Evolutionary conservation across 2,113 vertebrate species (phyloP), one percentile per base, ranked within the genome.

Genomic region (Tricholaema leucomelas): DNA sequence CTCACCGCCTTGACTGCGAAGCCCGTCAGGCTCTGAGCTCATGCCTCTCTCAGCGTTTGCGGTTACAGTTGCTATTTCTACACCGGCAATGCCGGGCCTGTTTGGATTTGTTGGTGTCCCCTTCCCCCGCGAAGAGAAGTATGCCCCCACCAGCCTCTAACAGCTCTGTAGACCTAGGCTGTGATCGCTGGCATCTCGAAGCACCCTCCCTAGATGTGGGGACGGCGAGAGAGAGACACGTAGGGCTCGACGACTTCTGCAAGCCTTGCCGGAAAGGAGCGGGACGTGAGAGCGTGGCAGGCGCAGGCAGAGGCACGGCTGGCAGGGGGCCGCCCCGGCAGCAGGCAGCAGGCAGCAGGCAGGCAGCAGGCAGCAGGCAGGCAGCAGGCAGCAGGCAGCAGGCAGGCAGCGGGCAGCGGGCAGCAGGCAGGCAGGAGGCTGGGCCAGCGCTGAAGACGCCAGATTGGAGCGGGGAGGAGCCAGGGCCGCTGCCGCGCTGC

Each of bases 1-100:
- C 54, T 78, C 4, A 0, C 58, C 61, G 59, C 69, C 35, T 86
- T 38, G 64, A 61, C 61, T 6, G 7, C 42, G 81, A 75, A 76
- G n/a, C 83, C 69, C 35, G 8, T 46, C 67, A n/a, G n/a, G n/a
- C 46, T 59, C 50, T 59, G 59, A 80, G 15, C 64, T 87, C 63
- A 31, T 40, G 44, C 50, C 31, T 88, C 59, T 64, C 54, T 0
- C 0, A 63, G 33, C 0, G 0, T 50, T 90, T 95, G 95, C 65
- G 92, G 92, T 92, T 79, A 90, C 81, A 44, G 78, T 59, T 85
- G 85, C 81, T 94, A 76, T 93, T 94, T 92, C 89, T 91, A 48
- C 36, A 10, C 8, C 36, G 67, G 59, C 46, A 86, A 67, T 38
- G 66, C 87, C 36, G 80, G 78, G 50, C 77, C 21, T 50, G 15